These are phyloP conservation scores for Erpornis zantholeuca DNA, from an alignment of 2,113 vertebrate species.

Conservation along the genomic window DNA sequence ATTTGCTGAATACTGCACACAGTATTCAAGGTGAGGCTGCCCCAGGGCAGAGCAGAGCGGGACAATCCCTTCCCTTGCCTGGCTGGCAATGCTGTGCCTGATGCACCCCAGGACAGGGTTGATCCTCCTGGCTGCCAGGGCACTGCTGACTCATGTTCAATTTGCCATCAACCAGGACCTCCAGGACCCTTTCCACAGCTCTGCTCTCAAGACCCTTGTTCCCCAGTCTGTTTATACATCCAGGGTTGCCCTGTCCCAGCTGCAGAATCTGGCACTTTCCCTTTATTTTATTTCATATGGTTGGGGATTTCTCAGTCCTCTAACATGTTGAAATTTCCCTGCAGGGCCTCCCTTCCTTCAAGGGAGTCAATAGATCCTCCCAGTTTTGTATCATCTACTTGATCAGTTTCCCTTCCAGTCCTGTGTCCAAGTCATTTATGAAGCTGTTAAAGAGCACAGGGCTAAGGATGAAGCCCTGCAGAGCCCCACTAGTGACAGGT, in stretches of 20 bases:
- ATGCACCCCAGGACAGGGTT: fast-evolving
- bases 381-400: neutral
- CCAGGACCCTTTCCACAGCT: fast-evolving
- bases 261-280: fast-evolving
- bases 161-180: fast-evolving
- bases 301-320: neutral
- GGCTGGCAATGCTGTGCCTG: fast-evolving
- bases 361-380: neutral
- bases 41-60: fast-evolving
- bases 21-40: neutral
- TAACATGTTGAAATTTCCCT: neutral
- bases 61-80: neutral
- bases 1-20: neutral
- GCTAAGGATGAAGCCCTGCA: neutral
- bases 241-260: neutral
- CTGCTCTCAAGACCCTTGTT: neutral
- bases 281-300: fast-evolving
- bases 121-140: neutral
- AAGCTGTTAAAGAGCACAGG: neutral
- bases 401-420: neutral
- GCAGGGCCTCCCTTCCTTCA: neutral
- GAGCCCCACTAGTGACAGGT: neutral
- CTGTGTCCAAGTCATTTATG: neutral
- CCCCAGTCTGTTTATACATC: fast-evolving
- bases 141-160: fast-evolving